Conservation (phyloP, 2,888 invertebrate species). For the Drosophila pseudotakahashii region DNA sequence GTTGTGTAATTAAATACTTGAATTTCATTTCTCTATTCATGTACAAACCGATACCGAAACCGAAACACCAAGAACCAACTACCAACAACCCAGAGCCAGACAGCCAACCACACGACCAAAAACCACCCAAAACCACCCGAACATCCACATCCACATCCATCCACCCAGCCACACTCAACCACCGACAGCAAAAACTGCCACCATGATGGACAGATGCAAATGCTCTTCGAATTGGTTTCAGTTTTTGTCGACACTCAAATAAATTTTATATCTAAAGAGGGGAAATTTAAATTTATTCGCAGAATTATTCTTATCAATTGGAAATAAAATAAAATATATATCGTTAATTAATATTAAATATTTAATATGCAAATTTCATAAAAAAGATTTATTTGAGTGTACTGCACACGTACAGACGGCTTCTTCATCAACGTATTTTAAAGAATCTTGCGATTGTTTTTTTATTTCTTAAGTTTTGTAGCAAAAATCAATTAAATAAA, state of each 20-base stretch:
- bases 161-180: slow-evolving; percentile 47
- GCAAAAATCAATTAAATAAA: slow-evolving; percentile 11
- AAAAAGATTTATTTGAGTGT: slow-evolving; percentile 12
- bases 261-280: background rate
- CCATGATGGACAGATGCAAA: slow-evolving; percentile 34
- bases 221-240: slow-evolving; percentile 17
- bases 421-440: slow-evolving; percentile 50
- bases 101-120: slow-evolving; percentile 38
- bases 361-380: too few relatives aligned
- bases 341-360: too few relatives aligned
- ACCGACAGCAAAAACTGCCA: slow-evolving; percentile 35
- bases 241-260: slow-evolving; percentile 19
- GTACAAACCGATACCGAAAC: slow-evolving; percentile 73
- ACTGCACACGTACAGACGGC: slow-evolving; percentile 55
- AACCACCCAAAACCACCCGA: slow-evolving; percentile 26
- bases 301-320: too few relatives aligned
- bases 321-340: too few relatives aligned
- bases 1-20: slow-evolving; percentile 84
- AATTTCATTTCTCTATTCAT: slow-evolving; percentile 81
- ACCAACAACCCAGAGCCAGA: slow-evolving; percentile 33
- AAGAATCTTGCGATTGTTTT: slow-evolving; percentile 17
- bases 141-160: slow-evolving; percentile 10
- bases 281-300: too few relatives aligned
- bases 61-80: slow-evolving; percentile 47
- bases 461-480: slow-evolving; percentile 18